Conservation (phyloP, 2,797 vertebrate species). For the Acrossocheilus wenchowensis region DNA sequence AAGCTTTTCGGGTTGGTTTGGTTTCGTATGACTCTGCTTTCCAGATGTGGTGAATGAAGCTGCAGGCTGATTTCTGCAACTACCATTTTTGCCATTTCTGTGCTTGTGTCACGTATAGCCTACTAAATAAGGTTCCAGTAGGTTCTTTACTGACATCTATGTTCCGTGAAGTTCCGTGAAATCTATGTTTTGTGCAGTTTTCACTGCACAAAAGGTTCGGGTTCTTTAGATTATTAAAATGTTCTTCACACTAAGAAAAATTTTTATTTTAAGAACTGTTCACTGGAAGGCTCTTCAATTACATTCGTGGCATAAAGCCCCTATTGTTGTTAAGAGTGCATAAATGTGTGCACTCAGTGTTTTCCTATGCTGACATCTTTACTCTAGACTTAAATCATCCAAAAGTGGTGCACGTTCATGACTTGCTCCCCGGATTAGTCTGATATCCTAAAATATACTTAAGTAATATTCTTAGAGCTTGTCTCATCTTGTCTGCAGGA, state of each 20-base stretch:
- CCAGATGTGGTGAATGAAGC: background rate
- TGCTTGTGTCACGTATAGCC: background rate
- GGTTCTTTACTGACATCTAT: background rate
- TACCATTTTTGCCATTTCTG: background rate
- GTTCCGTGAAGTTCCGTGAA: background rate
- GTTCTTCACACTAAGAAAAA: background rate
- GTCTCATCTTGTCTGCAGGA: conserved; percentile 4
- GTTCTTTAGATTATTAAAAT: background rate
- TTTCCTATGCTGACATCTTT: background rate
- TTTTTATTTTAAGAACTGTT: background rate
- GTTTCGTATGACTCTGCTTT: background rate
- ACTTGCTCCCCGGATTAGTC: background rate
- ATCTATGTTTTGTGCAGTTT: background rate
- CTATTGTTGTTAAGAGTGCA: background rate
- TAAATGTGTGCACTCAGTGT: background rate
- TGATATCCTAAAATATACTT: conserved; percentile 8
- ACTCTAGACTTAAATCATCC: background rate
- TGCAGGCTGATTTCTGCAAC: background rate
- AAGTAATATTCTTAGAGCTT: background rate
- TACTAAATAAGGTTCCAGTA: background rate
- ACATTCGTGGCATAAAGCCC: background rate
- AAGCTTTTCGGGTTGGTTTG: background rate
- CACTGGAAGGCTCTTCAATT: no score
- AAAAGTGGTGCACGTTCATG: background rate
- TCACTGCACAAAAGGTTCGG: background rate